Base-by-base conservation (phyloP, 2,888 invertebrate genomes). In the Limulus polyphemus region DNA sequence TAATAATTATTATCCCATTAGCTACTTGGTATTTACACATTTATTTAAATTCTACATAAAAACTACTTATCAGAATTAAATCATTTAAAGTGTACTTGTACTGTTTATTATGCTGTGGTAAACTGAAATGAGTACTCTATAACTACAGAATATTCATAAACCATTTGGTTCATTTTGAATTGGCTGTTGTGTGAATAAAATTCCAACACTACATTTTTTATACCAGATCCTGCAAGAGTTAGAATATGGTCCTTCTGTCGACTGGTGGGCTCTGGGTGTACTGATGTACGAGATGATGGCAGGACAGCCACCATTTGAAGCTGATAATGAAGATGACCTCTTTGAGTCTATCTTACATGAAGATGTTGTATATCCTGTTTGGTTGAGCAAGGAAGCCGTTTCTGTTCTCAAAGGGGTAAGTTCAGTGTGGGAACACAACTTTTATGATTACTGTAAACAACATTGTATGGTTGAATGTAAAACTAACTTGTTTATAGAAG, bases 291-390 rank as follows among this genome's bases (percentile, higher is more conserved):
- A 98, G 83, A 98, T 98, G 97, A 63, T 68, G 65, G 68, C 68
- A 16, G 68, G 98, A 0, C 98, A 99, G 78, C 98, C 98, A 64
- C 98, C 98, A n/a, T 99, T 99, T 79, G 98, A 99, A 81, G 98
- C 98, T 9, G 98, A 99, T 79, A 98, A 98, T 80, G 99, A 99
- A 79, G 98, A 99, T 78, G 98, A 99, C 78, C 82, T 99, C 66
- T 99, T 99, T 80, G 97, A 99, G 79, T 91, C 93, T 69, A 99
- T 99, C 75, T 83, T 98, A 72, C 93, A 95, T 76, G 98, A 99
- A 76, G 98, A 99, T 79, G 98, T 99, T 60, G 82, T 95, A 16
- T 99, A 98, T 79, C 98, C 98, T 13, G 95, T 97, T n/a, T 99
- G 98, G 98, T 79, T 93, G 58, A 87, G 86, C 70, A 86, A 87